A percentile compares a stretch with the other conserved stretches of the same genome.
Conservation (phyloP, 2,888 invertebrate species). For the Coronaproctus castanopsis region DNA sequence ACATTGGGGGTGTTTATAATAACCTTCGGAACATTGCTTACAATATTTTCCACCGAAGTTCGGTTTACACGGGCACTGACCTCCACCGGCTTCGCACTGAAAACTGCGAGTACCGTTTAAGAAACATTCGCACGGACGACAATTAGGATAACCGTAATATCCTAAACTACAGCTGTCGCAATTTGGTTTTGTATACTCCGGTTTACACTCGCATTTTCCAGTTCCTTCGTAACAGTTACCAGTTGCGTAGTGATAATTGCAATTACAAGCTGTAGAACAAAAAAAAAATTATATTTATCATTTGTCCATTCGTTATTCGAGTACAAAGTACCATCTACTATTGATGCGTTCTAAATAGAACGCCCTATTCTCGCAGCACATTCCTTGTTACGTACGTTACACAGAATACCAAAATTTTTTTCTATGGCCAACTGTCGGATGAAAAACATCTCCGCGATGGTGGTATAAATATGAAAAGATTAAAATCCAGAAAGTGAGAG, state of each 20-base stretch:
- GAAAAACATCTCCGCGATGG: too few relatives aligned
- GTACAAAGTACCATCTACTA: too few relatives aligned
- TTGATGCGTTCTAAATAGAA: not conserved
- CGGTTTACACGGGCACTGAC: conserved; percentile 69
- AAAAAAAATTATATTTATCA: not conserved
- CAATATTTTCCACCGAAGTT: conserved; percentile 76
- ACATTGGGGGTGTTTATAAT: conserved; percentile 65
- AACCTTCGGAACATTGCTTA: conserved; percentile 70
- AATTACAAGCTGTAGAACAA: conserved; percentile 52
- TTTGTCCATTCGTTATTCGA: not conserved
- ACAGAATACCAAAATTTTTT: too few relatives aligned
- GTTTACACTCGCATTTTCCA: conserved; percentile 72
- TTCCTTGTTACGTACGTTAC: too few relatives aligned
- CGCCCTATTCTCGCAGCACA: too few relatives aligned
- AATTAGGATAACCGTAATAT: conserved; percentile 79
- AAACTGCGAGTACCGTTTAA: conserved; percentile 70
- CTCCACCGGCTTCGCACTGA: conserved; percentile 64
- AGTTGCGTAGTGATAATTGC: conserved; percentile 63
- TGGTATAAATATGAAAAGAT: too few relatives aligned
- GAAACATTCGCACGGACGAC: conserved; percentile 81
- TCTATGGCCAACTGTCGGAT: too few relatives aligned
- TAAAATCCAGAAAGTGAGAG: too few relatives aligned
- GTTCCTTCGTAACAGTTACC: conserved; percentile 84
- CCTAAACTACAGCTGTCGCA: conserved; percentile 75
- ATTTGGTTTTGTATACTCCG: conserved; percentile 55